phyloP scores from a whole-genome alignment of 2,888 invertebrate genomes.

The Eustalomyia histrio region DNA sequence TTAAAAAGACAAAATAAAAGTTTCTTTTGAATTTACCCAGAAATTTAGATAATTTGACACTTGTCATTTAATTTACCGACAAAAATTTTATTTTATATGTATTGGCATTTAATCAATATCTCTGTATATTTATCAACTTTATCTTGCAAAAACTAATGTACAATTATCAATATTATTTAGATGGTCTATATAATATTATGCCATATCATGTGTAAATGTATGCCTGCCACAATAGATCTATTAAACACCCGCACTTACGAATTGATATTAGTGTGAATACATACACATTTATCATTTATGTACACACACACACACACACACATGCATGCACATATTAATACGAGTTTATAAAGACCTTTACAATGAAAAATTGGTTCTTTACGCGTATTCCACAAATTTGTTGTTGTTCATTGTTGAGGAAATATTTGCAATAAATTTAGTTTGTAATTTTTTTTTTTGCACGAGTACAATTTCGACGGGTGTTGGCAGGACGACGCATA shows the following conservation, averaged over 20 bases:
- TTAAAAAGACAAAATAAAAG: no score
- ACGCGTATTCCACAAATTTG: constrained; percentile 69
- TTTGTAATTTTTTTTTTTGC: constrained; percentile 64
- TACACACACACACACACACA: neutral
- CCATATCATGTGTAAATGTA: neutral
- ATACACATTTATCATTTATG: constrained; percentile 29
- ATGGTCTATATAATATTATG: neutral
- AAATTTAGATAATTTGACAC: no score
- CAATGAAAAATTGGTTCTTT: constrained; percentile 60
- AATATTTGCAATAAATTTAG: constrained; percentile 79
- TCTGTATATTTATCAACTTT: neutral
- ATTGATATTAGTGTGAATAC: neutral
- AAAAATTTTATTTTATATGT: neutral
- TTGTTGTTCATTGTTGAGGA: constrained; percentile 77
- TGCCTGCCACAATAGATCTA: constrained; percentile 18
- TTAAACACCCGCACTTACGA: constrained; percentile 20
- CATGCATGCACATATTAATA: neutral
- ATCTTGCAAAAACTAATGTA: neutral
- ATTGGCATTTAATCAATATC: neutral
- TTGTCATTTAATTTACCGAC: no score
- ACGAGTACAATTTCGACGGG: constrained; percentile 29
- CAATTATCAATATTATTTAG: neutral
- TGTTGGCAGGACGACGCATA: constrained; percentile 57
- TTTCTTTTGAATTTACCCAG: no score
- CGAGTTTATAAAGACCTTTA: constrained; percentile 53